Conservation (phyloP, 2,888 invertebrate species). For the Rhimphoctona megacephalus region DNA sequence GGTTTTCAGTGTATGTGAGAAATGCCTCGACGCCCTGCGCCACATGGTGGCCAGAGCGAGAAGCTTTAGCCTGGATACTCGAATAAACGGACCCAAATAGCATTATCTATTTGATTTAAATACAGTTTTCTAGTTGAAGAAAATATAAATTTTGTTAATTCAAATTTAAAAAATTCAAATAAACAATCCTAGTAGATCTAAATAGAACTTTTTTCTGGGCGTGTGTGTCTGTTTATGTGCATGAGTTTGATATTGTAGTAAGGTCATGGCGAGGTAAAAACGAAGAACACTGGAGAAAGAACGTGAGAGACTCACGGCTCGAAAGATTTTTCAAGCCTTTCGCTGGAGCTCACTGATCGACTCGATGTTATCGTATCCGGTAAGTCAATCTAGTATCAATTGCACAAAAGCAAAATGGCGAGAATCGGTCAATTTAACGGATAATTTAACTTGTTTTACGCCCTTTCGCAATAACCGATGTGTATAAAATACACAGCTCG, state of each 20-base stretch:
- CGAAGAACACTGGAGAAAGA: conserved; percentile 21
- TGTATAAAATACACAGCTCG: conserved; percentile 14
- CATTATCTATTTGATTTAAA: no score
- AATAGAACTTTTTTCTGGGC: no score
- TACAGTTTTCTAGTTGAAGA: no score
- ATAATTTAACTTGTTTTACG: not conserved
- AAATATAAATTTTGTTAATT: no score
- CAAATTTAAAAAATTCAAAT: no score
- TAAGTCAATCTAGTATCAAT: not conserved
- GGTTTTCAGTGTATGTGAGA: no score
- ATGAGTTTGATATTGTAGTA: conserved; percentile 36
- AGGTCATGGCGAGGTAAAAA: conserved; percentile 57
- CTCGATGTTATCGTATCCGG: not conserved
- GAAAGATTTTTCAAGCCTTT: not conserved
- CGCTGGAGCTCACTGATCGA: not conserved
- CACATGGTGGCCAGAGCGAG: no score
- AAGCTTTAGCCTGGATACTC: no score
- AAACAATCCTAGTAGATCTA: no score
- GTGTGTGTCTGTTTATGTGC: not conserved
- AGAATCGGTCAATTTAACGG: not conserved
- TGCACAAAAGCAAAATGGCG: not conserved
- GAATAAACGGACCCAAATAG: no score
- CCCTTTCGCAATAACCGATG: not conserved
- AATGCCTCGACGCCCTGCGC: no score
- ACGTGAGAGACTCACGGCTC: not conserved